phyloP scores from a whole-genome alignment of 2,888 invertebrate genomes.

The Cybosia mesomella region DNA sequence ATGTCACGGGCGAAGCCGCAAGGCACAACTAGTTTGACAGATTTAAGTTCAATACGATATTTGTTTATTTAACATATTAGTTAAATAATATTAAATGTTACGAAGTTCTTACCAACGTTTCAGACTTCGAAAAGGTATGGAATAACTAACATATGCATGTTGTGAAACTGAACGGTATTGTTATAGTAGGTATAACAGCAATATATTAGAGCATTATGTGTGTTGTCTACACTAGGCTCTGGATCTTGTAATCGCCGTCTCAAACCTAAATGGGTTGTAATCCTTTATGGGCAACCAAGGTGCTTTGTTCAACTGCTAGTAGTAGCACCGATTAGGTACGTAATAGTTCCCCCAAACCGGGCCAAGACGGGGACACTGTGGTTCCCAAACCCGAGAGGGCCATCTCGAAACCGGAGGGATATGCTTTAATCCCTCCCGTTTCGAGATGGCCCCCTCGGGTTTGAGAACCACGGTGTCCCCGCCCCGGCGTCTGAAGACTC shows the following conservation, averaged over 20 bases:
- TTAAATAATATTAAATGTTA: too few relatives aligned
- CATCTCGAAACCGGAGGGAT: too few relatives aligned
- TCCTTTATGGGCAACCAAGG: constrained; percentile 11
- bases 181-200: neutral
- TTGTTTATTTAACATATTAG: neutral
- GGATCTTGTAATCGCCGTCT: constrained; percentile 5
- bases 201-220: constrained; percentile 13
- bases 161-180: neutral
- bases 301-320: constrained; percentile 3
- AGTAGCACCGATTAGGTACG: neutral
- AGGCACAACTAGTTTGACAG: too few relatives aligned
- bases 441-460: too few relatives aligned
- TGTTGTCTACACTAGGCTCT: constrained; percentile 4
- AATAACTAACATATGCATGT: neutral
- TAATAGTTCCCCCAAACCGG: too few relatives aligned
- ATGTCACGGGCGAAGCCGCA: too few relatives aligned
- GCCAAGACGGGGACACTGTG: too few relatives aligned
- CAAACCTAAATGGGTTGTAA: constrained; percentile 21
- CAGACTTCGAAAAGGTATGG: neutral
- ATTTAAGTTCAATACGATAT: constrained; percentile 1
- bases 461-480: too few relatives aligned
- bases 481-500: too few relatives aligned
- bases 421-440: too few relatives aligned
- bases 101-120: too few relatives aligned
- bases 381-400: too few relatives aligned